These are phyloP conservation scores for Aeoliscus strigatus DNA, from an alignment of 2,797 vertebrate species.

Conservation along the genomic window DNA sequence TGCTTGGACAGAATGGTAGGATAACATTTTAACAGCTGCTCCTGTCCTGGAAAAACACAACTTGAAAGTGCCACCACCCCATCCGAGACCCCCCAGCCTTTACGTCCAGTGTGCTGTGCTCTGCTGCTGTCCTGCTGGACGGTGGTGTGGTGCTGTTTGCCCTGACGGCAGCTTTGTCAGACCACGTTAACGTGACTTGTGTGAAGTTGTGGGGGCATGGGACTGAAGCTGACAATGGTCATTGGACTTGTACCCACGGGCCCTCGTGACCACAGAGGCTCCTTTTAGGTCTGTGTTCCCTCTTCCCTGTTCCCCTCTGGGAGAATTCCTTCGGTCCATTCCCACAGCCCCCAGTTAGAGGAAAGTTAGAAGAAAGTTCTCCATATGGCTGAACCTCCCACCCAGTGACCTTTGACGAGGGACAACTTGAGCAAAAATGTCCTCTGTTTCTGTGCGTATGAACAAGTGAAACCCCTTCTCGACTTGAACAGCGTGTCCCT, in stretches of 20 bases:
- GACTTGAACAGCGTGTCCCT: not conserved
- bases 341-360: constrained; percentile 62
- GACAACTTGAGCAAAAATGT: constrained; percentile 5
- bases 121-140: constrained; percentile 7
- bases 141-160: not conserved
- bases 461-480: constrained; percentile 1
- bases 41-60: constrained; percentile 46
- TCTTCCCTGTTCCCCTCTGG: constrained; percentile 55
- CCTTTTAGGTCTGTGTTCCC: constrained; percentile 51
- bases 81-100: constrained; percentile 10
- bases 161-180: constrained; percentile 9
- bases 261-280: constrained; percentile 37
- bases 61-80: constrained; percentile 50
- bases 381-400: constrained; percentile 34
- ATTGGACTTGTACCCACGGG: constrained; percentile 44
- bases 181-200: constrained; percentile 24
- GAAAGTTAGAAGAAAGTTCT: constrained; percentile 23
- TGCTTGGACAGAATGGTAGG: constrained; percentile 42
- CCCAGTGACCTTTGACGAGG: constrained; percentile 32
- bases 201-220: constrained; percentile 41
- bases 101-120: constrained; percentile 7
- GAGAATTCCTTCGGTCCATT: constrained; percentile 54
- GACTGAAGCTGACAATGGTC: constrained; percentile 37
- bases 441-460: not conserved
- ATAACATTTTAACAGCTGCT: constrained; percentile 77